Evolutionary conservation across 2,888 invertebrate species (phyloP).

Genomic region (Eupithecia inturbata): DNA sequence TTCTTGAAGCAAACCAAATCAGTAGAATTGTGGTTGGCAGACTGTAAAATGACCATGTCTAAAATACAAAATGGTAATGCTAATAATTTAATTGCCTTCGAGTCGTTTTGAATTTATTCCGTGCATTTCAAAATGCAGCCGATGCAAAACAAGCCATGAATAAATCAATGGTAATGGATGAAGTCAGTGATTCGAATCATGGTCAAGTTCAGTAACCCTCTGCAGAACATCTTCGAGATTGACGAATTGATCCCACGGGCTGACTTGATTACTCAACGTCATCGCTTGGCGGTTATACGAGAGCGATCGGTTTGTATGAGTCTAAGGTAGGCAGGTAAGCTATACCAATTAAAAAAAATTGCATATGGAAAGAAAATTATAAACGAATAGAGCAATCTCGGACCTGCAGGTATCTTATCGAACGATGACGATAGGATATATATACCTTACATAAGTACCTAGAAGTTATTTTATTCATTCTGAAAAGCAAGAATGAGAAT

Average conservation of each 20-base stretch:
- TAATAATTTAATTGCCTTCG: conserved; percentile 39
- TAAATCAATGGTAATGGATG: conserved; percentile 67
- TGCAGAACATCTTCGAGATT: conserved; percentile 55
- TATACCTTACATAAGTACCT: too few species aligned
- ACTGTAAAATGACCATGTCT: conserved; percentile 46
- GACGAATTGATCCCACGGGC: conserved; percentile 61
- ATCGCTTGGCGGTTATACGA: conserved; percentile 26
- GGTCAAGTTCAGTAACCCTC: conserved; percentile 69
- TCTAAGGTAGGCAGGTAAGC: neutral
- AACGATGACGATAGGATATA: neutral
- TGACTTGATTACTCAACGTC: conserved; percentile 46
- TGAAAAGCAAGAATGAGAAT: neutral
- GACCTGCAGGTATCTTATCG: neutral
- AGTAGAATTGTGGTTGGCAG: conserved; percentile 28
- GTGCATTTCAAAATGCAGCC: conserved; percentile 47
- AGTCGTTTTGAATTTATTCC: conserved; percentile 51
- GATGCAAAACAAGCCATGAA: conserved; percentile 60
- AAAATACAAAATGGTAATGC: conserved; percentile 43
- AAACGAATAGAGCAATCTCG: neutral
- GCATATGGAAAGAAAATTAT: neutral
- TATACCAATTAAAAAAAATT: too few species aligned
- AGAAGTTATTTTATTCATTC: neutral
- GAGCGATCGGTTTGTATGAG: conserved; percentile 1
- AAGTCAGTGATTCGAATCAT: conserved; percentile 62
- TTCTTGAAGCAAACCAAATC: neutral